phyloP scores from a whole-genome alignment of 2,113 vertebrate species.

The Anas platyrhynchos region DNA sequence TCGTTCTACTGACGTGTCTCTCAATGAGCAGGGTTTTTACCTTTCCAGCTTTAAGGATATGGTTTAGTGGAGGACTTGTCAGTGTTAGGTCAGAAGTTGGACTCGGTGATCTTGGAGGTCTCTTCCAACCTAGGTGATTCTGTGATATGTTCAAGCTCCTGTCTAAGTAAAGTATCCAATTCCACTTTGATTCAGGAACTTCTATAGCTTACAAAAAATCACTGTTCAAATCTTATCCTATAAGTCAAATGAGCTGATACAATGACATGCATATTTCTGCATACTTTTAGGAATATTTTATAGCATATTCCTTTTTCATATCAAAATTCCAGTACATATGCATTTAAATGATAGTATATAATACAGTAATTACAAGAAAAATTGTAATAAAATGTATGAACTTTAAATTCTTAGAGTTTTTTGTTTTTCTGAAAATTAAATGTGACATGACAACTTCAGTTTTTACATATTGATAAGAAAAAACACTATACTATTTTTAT shows the following conservation, averaged over 20 bases:
- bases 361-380: slow-evolving; percentile 3
- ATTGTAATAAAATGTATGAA: slow-evolving; percentile 28
- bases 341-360: neutral
- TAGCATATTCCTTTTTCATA: neutral
- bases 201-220: neutral
- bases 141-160: neutral
- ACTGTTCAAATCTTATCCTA: neutral
- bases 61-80: too few species aligned
- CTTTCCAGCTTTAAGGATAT: neutral
- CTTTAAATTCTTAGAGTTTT: slow-evolving; percentile 68
- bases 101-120: too few species aligned
- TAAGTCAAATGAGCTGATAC: neutral
- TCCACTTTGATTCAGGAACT: neutral
- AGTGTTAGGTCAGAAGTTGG: too few species aligned
- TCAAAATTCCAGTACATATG: neutral
- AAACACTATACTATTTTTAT: slow-evolving; percentile 72
- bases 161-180: neutral
- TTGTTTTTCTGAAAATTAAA: slow-evolving; percentile 70
- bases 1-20: neutral
- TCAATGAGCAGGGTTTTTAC: neutral
- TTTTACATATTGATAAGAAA: slow-evolving; percentile 54
- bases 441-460: slow-evolving; percentile 76
- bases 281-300: neutral
- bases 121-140: too few species aligned
- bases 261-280: neutral